Evolutionary conservation across 1,140 invertebrate genomes (phyloP).

Genomic region (Drosophila burlai): DNA sequence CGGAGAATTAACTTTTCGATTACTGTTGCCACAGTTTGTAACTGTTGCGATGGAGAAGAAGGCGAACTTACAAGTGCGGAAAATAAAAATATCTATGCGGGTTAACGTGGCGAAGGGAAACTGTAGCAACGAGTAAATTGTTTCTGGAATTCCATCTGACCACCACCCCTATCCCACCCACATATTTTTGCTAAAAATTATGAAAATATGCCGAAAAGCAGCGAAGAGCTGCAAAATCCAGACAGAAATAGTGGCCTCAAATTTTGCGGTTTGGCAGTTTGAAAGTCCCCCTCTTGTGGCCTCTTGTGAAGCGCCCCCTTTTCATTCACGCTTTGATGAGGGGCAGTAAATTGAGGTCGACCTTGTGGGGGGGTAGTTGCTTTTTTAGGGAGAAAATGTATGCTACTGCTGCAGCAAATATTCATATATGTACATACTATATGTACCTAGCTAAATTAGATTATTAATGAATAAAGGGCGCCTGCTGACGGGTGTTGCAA

Average conservation of each 20-base stretch:
- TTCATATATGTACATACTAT: background rate
- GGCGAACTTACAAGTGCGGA: conserved; percentile 68
- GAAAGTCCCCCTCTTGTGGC: conserved; percentile 2
- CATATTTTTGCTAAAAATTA: conserved; percentile 53
- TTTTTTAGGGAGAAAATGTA: background rate
- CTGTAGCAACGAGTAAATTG: conserved; percentile 46
- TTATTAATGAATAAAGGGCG: conserved; percentile 1
- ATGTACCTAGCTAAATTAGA: background rate
- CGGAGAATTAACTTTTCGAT: conserved; percentile 83
- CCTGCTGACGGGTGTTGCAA: conserved; percentile 10
- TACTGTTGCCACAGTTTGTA: conserved; percentile 68
- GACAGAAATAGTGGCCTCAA: conserved; percentile 20
- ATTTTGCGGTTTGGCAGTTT: conserved; percentile 31
- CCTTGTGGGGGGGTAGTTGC: conserved; percentile 24
- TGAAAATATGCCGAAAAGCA: conserved; percentile 60
- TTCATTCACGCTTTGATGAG: conserved; percentile 15
- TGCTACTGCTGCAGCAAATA: background rate
- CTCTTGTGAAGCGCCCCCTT: background rate
- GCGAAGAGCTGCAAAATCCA: conserved; percentile 20
- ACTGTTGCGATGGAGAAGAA: conserved; percentile 21
- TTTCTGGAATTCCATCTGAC: conserved; percentile 30
- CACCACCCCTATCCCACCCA: background rate
- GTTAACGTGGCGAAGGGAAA: conserved; percentile 10
- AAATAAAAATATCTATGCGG: conserved; percentile 57
- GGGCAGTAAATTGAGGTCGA: conserved; percentile 25